Base-by-base conservation (phyloP, 2,888 invertebrate species). In the Eilema depressum region DNA sequence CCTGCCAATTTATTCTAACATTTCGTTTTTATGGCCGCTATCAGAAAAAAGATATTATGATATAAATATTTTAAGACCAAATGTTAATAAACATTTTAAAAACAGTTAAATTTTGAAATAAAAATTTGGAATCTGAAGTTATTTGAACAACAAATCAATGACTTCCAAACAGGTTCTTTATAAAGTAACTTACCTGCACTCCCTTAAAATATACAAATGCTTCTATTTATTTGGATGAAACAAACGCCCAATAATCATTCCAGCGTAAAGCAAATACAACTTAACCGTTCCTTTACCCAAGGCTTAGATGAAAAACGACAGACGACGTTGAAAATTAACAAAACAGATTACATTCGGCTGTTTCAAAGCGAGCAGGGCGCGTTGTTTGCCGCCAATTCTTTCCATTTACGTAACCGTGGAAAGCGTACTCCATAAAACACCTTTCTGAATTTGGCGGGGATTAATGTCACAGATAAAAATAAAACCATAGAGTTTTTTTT, bases 301-400 rank as follows among this genome's bases (percentile, higher is more conserved):
- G 81, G 83, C 78, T 84, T 77, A 84, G 83, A 86, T 86, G 89
- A 87, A 91, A 92, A 91, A 92, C 89, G 88, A 84, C 89, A 89
- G 88, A 90, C 89, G 88, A 85, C 85, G 87, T 85, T 89, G 86
- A 84, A 90, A 94, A 94, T 94, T 94, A 94, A 94, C 94, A 94
- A 94, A 94, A 94, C 92, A 92, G 93, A 94, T 94, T 94, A 94
- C 92, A 89, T 90, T 91, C 86, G 88, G 85, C 84, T 85, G 83
- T 88, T 75, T 90, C 91, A 93, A 93, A 92, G 92, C 86, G 85
- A 77, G 77, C 76, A 81, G 88, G 86, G 85, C 74, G 83, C 84
- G 88, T 91, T 92, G 92, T 93, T 92, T 92, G 88, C 85, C 70
- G 83, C 81, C 86, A 82, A 93, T 93, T 93, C 92, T 94, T 92